These are phyloP conservation scores for Anomalospiza imberbis DNA, from an alignment of 2,797 vertebrate species.

Conservation along the genomic window DNA sequence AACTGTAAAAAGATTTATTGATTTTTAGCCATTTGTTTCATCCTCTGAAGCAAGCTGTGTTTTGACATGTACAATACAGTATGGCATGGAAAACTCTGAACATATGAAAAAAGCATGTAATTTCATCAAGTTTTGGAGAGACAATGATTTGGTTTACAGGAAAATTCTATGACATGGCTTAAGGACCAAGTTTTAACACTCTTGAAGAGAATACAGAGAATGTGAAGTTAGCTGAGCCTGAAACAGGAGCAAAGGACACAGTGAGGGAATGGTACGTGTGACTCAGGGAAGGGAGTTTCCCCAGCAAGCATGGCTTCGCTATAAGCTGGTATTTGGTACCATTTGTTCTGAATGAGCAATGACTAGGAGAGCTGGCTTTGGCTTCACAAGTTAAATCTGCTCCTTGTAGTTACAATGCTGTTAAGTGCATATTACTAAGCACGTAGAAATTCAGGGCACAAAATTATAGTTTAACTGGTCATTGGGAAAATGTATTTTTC, in stretches of 20 bases:
- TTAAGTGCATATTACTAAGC: neutral
- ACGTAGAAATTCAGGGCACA: neutral
- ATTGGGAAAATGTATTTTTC: neutral
- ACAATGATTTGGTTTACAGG: neutral
- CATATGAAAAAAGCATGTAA: neutral
- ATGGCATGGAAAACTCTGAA: neutral
- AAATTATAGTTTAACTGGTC: neutral
- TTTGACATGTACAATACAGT: neutral
- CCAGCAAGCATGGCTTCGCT: neutral
- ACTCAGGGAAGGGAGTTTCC: neutral
- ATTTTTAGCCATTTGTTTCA: neutral
- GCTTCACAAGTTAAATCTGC: neutral
- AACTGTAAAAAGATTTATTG: neutral
- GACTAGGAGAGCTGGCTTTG: neutral
- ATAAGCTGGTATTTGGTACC: neutral
- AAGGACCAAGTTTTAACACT: neutral
- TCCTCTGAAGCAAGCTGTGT: neutral
- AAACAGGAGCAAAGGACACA: neutral
- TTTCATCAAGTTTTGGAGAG: neutral
- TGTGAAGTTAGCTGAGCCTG: neutral
- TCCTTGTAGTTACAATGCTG: neutral
- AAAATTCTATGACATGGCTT: neutral
- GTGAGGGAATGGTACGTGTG: neutral
- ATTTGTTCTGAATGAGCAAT: neutral
- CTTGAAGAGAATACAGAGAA: neutral